Conservation (phyloP, 2,888 invertebrate genomes). For the Heliconius cydno region DNA sequence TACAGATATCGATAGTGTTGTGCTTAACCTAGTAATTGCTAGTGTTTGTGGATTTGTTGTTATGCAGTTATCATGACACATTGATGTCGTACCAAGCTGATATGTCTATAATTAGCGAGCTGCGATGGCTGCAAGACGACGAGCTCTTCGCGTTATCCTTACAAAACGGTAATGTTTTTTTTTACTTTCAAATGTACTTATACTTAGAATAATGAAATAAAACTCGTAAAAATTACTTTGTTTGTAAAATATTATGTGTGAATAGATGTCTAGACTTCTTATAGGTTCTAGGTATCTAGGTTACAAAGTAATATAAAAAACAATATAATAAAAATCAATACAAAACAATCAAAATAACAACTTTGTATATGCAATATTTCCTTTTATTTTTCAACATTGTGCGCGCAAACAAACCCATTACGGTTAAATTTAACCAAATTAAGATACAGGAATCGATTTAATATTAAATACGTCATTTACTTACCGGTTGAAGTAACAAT, state of each 20-base stretch:
- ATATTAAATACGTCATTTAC: slow-evolving; percentile 37
- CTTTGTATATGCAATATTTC: neutral
- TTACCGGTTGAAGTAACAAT: slow-evolving; percentile 34
- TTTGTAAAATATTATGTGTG: neutral
- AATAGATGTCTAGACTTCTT: no score
- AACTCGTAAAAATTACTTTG: neutral
- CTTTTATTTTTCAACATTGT: slow-evolving; percentile 20
- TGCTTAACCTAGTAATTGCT: slow-evolving; percentile 56
- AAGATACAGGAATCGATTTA: slow-evolving; percentile 40
- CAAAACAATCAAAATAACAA: no score
- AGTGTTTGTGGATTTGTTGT: slow-evolving; percentile 60
- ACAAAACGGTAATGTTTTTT: slow-evolving; percentile 72
- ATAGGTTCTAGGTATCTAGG: no score
- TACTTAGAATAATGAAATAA: neutral
- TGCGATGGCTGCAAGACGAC: slow-evolving; percentile 80
- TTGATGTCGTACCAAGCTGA: slow-evolving; percentile 78
- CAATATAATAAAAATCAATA: no score
- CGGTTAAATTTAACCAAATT: slow-evolving; percentile 9
- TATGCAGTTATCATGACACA: slow-evolving; percentile 71
- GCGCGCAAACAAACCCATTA: slow-evolving; percentile 6
- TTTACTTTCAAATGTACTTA: neutral
- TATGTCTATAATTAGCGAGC: slow-evolving; percentile 81
- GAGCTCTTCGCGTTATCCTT: slow-evolving; percentile 78
- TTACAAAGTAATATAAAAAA: no score
- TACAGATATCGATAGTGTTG: slow-evolving; percentile 58